Conservation (phyloP, 2,113 vertebrate species). For the Oncorhynchus masou region DNA sequence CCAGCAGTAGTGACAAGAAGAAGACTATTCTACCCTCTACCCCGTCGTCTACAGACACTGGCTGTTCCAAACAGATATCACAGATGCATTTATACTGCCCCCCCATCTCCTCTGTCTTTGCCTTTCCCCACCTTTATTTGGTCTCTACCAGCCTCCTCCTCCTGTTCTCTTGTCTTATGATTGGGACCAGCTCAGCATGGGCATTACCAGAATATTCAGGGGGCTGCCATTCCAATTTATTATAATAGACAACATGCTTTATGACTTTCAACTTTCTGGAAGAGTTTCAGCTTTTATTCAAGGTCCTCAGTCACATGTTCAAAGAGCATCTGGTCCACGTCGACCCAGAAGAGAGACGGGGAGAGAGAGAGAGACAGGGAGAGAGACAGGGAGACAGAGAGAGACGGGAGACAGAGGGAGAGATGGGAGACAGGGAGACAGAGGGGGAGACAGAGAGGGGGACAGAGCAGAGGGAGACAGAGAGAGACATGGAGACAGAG, state of each 20-base stretch:
- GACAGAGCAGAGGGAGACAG: too few species aligned
- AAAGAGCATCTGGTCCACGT: constrained; percentile 87
- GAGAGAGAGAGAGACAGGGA: constrained; percentile 24
- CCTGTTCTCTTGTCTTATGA: constrained; percentile 54
- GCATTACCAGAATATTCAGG: constrained; percentile 74
- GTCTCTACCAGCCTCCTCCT: constrained; percentile 46
- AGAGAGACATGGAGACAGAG: too few species aligned
- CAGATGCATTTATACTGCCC: background rate
- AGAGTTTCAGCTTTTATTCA: constrained; percentile 73
- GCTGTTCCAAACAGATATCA: constrained; percentile 45
- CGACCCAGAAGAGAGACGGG: constrained; percentile 78
- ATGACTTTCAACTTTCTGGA: constrained; percentile 78
- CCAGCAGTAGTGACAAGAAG: constrained; percentile 27
- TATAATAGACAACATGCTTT: constrained; percentile 73
- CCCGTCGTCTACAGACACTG: constrained; percentile 3
- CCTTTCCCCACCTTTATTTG: constrained; percentile 16
- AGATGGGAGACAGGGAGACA: too few species aligned
- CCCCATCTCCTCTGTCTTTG: constrained; percentile 1
- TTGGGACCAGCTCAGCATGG: too few species aligned
- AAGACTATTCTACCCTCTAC: constrained; percentile 16
- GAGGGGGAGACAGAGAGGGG: too few species aligned
- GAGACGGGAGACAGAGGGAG: too few species aligned
- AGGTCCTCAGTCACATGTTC: constrained; percentile 74
- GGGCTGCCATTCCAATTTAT: constrained; percentile 76
- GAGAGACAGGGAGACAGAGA: too few species aligned